Evolutionary conservation across 1,140 invertebrate species (phyloP).

Genomic region (Zaprionus ornatus): DNA sequence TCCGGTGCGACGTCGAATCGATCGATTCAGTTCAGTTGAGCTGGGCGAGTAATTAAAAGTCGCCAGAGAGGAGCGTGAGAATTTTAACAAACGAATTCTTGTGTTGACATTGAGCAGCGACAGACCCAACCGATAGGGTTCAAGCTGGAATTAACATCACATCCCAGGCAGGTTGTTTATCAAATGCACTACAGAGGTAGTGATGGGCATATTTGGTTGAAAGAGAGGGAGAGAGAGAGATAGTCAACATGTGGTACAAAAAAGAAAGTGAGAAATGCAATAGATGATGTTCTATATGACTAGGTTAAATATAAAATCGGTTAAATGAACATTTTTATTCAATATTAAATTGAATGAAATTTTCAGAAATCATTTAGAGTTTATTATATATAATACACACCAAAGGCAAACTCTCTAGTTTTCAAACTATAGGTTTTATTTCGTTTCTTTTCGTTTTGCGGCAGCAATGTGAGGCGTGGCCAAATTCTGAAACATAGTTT

Average conservation of each 20-base stretch:
- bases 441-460: too few relatives aligned
- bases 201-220: background rate
- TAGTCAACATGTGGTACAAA: background rate
- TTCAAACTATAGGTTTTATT: too few relatives aligned
- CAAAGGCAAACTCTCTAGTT: too few relatives aligned
- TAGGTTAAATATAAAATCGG: too few relatives aligned
- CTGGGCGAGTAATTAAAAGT: slow-evolving; percentile 70
- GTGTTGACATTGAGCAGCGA: slow-evolving; percentile 7
- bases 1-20: slow-evolving; percentile 13
- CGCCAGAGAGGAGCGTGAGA: slow-evolving; percentile 73
- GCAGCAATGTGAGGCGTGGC: too few relatives aligned
- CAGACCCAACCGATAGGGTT: slow-evolving; percentile 31
- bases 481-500: fast-evolving
- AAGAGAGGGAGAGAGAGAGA: background rate
- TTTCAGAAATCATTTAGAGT: too few relatives aligned
- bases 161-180: slow-evolving; percentile 30
- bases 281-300: background rate
- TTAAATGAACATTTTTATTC: too few relatives aligned
- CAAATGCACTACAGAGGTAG: background rate
- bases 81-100: slow-evolving; percentile 61
- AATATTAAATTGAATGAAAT: too few relatives aligned
- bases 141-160: slow-evolving; percentile 33
- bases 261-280: background rate
- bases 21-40: slow-evolving; percentile 7
- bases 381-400: too few relatives aligned